phyloP scores from a whole-genome alignment of 2,113 vertebrate genomes.

The Nibea albiflora region DNA sequence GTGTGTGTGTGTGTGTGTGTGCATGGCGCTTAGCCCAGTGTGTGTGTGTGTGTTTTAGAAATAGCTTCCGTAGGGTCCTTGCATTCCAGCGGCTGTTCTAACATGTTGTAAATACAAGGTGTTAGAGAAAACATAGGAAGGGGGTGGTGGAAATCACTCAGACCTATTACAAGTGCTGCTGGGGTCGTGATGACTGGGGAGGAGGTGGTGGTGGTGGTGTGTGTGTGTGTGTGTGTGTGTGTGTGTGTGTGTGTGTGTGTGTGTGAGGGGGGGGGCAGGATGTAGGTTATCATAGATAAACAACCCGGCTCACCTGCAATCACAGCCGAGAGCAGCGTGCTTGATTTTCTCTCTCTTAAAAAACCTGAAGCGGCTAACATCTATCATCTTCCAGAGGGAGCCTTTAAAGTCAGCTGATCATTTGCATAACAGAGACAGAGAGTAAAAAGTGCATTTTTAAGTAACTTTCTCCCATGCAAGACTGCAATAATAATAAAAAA shows the following conservation, averaged over 20 bases:
- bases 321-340: neutral
- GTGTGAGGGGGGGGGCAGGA: conserved; percentile 19
- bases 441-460: conserved; percentile 12
- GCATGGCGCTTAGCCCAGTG: conserved; percentile 11
- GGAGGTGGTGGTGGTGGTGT: neutral
- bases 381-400: neutral
- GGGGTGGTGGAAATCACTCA: conserved; percentile 67
- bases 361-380: neutral
- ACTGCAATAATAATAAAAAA: no score
- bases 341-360: neutral
- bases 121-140: conserved; percentile 75
- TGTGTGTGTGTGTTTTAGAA: conserved; percentile 53
- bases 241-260: no score
- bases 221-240: no score
- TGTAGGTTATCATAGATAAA: conserved; percentile 57
- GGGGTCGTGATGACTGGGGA: neutral
- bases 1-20: conserved; percentile 12
- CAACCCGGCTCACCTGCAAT: conserved; percentile 56
- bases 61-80: conserved; percentile 78
- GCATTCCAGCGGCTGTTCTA: conserved; percentile 95
- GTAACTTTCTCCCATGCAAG: neutral
- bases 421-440: neutral
- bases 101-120: conserved; percentile 89
- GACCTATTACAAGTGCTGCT: conserved; percentile 52
- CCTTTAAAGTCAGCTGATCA: neutral